These are phyloP conservation scores for Gymnodraco acuticeps DNA, from an alignment of 2,797 vertebrate genomes.

Conservation along the genomic window DNA sequence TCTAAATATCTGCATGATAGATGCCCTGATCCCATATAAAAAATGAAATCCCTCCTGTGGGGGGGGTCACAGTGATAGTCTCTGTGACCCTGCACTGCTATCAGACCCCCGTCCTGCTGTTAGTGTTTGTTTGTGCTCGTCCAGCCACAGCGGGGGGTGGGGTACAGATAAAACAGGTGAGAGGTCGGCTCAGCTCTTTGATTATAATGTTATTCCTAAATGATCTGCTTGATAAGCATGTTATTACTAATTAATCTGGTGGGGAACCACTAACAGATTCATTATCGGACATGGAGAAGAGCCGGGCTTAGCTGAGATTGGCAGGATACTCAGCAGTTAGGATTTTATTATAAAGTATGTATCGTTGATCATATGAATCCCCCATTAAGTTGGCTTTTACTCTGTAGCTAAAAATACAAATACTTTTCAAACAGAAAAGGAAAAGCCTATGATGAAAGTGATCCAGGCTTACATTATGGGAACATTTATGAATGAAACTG, in stretches of 20 bases:
- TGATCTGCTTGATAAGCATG: constrained; percentile 73
- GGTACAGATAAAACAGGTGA: constrained; percentile 68
- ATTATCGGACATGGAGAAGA: constrained; percentile 9
- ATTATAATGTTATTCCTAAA: constrained; percentile 72
- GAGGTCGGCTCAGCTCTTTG: constrained; percentile 67
- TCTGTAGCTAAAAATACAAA: too few species aligned
- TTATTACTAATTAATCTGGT: constrained; percentile 74
- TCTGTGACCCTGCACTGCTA: constrained; percentile 60
- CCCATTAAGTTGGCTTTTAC: background rate
- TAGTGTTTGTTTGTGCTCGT: constrained; percentile 67
- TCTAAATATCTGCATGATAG: background rate
- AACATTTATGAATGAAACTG: background rate
- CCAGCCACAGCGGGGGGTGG: constrained; percentile 54
- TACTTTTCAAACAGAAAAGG: background rate
- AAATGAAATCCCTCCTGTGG: background rate
- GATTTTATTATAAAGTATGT: background rate
- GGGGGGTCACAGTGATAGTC: constrained; percentile 19
- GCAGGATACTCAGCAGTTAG: too few species aligned
- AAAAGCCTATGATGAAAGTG: too few species aligned
- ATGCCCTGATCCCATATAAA: background rate
- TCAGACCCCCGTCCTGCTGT: constrained; percentile 68
- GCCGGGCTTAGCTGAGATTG: background rate
- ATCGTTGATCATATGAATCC: background rate
- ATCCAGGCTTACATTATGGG: background rate
- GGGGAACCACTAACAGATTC: constrained; percentile 35